Conservation (phyloP, 2,797 vertebrate genomes). For the Microcaecilia unicolor region DNA sequence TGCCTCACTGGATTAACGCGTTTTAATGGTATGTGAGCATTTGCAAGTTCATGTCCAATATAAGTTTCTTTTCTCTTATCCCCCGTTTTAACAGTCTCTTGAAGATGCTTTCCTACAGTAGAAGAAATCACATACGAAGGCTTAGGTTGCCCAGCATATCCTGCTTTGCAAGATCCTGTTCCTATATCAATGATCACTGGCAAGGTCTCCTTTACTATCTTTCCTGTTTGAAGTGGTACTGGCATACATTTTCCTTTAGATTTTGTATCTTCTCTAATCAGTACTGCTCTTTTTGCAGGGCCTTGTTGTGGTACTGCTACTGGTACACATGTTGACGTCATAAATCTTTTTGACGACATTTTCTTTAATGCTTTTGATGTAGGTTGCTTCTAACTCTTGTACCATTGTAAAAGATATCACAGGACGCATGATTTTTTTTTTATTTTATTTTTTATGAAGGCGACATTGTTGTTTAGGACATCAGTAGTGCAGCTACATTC, state of each 20-base stretch:
- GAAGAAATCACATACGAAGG: slow-evolving; percentile 39
- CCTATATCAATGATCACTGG: slow-evolving; percentile 36
- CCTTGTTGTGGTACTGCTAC: not conserved
- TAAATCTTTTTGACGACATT: too few species aligned
- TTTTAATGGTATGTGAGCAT: slow-evolving; percentile 7
- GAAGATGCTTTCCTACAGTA: slow-evolving; percentile 13
- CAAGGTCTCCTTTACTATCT: slow-evolving; percentile 19
- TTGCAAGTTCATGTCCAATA: slow-evolving; percentile 26
- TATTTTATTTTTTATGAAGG: too few species aligned
- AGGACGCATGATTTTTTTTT: too few species aligned
- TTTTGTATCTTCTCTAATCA: rapidly evolving
- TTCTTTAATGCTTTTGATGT: too few species aligned
- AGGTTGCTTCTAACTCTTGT: too few species aligned
- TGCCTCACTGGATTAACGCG: slow-evolving; percentile 23
- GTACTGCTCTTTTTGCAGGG: slow-evolving; percentile 3
- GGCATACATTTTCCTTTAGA: rapidly evolving
- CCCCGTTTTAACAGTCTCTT: not conserved
- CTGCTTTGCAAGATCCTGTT: slow-evolving; percentile 37
- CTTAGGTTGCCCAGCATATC: slow-evolving; percentile 17
- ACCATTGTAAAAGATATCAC: too few species aligned
- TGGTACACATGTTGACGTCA: too few species aligned
- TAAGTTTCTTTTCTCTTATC: slow-evolving; percentile 22
- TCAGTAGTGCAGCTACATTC: too few species aligned
- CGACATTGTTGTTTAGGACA: too few species aligned
- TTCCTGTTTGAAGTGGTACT: rapidly evolving